phyloP scores from a whole-genome alignment of 2,113 vertebrate genomes.

The Amazona vittata region DNA sequence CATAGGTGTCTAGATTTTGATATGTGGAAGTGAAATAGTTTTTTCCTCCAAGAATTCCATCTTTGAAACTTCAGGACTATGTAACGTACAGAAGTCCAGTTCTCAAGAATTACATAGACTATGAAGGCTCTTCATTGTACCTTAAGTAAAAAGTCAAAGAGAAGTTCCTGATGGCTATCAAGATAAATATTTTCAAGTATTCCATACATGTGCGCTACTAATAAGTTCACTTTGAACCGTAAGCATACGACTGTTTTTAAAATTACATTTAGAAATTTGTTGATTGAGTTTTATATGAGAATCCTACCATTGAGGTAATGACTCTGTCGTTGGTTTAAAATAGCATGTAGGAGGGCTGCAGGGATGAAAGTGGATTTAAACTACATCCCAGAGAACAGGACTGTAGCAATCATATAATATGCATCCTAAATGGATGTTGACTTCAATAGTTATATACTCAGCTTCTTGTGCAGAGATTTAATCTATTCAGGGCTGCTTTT shows the following conservation, averaged over 20 bases:
- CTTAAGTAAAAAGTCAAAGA: not conserved
- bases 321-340: not conserved
- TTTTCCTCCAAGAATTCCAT: not conserved
- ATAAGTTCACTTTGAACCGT: not conserved
- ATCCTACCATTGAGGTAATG: not conserved
- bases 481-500: not conserved
- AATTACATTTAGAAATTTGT: not conserved
- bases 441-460: not conserved
- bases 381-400: not conserved
- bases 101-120: not conserved
- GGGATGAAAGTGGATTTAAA: not conserved
- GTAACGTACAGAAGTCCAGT: not conserved
- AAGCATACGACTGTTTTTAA: not conserved
- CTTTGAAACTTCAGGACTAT: not conserved
- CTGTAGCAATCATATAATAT: not conserved
- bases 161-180: not conserved
- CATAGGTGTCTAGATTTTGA: not conserved
- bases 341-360: not conserved
- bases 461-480: conserved; percentile 3
- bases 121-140: not conserved
- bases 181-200: not conserved
- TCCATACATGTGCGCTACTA: not conserved
- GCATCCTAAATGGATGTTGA: conserved; percentile 4
- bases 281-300: not conserved
- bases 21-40: not conserved